A percentile compares a stretch with the other conserved stretches of the same genome.
phyloP scores from a whole-genome alignment of 1,140 invertebrate species.

The Drosophila pandora region DNA sequence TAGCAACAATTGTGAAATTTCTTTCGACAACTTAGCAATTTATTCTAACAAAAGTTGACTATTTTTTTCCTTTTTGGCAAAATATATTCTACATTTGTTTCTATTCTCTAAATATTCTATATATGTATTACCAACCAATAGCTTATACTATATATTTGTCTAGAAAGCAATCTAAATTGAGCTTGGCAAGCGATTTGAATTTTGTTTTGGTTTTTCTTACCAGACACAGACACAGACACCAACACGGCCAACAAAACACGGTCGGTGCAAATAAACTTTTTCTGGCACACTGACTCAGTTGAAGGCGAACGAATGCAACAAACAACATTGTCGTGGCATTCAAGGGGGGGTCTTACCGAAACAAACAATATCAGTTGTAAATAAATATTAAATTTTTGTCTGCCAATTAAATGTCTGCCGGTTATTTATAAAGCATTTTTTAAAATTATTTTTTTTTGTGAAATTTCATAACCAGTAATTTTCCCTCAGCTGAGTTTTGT shows the following conservation, averaged over 20 bases:
- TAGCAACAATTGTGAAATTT: constrained; percentile 19
- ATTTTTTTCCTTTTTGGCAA: constrained; percentile 18
- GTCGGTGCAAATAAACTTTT: constrained; percentile 63
- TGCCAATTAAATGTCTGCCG: background rate
- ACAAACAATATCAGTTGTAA: constrained; percentile 37
- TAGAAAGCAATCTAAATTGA: constrained; percentile 41
- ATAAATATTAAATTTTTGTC: background rate
- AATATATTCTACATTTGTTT: constrained; percentile 16
- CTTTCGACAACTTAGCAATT: constrained; percentile 5
- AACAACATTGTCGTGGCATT: constrained; percentile 52
- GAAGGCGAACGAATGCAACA: constrained; percentile 61
- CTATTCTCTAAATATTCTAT: no score
- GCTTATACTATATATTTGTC: constrained; percentile 20
- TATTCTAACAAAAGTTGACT: constrained; percentile 1
- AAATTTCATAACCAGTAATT: background rate
- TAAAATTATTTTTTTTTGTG: background rate
- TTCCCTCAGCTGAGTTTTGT: constrained; percentile 28
- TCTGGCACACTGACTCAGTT: constrained; percentile 76
- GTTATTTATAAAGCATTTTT: background rate
- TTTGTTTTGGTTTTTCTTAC: constrained; percentile 48
- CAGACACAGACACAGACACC: constrained; percentile 5
- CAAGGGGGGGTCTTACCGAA: constrained; percentile 4
- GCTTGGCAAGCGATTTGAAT: constrained; percentile 49
- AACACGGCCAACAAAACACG: no score
- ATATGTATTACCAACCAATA: constrained; percentile 1